Base-by-base conservation (phyloP, 2,888 invertebrate genomes). In the Gastrophysa polygoni region DNA sequence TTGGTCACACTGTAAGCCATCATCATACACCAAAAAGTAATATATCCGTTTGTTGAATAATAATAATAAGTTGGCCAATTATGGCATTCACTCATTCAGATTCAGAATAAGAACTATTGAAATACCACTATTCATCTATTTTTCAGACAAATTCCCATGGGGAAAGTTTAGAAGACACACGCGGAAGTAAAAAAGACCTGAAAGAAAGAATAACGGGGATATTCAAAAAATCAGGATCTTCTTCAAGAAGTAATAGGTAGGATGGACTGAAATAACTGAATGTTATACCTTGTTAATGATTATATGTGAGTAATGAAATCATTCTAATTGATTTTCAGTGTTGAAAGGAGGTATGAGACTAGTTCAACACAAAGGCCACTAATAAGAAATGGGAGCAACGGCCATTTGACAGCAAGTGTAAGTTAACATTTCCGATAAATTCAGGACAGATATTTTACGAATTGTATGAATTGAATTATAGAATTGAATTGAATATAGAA, bases 191-290 rank as follows among this genome's bases (percentile, higher is more conserved):
- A 81, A 89, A 88, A 74, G 91, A 93, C 81, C 83, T 94, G 69
- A 90, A 91, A 75, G 92, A 91, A 59, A 87, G 92, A 64, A 82
- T 95, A 46, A 90, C 92, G 0, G 93, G 90, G 67, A 93, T 95
- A 85, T 95, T 95, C 75, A 91, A 89, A 78, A 87, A 91, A 71
- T 83, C 86, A 72, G 82, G 83, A 16, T 89, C 87, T 11, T 81
- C 85, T 28, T 85, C 91, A 7, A 85, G 91, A 59, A 88, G 88
- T 61, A 89, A 87, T 74, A 91, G 91, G 89, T 89, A 77, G 56
- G 16, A n/a, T n/a, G n/a, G n/a, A 51, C 21, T 11, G 24, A 43
- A 24, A 6, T 11, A 46, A 55, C 46, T n/a, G n/a, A n/a, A n/a
- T n/a, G n/a, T n/a, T n/a, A n/a, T n/a, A n/a, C n/a, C n/a, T n/a